Evolutionary conservation across 1,140 invertebrate species (phyloP), one percentile per base, ranked within the genome.

Genomic region (Globodera ellingtonae): DNA sequence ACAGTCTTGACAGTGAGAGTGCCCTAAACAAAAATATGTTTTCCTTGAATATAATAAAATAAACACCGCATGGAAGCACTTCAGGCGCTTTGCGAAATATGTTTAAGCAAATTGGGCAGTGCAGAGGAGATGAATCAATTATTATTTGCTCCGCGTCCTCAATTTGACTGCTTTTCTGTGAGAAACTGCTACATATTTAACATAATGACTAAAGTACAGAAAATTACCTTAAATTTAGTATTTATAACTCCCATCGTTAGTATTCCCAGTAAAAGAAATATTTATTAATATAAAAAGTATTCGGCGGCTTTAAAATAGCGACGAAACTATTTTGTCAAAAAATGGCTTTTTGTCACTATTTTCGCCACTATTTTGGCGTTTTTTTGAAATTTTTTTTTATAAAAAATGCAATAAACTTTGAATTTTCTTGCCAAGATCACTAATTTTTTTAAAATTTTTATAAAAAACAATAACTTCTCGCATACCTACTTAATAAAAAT

Each of bases 51-150:
- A 18, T 62, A 52, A 52, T 9, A 3, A 52, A 52, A 10, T 9
- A 52, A 52, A 15, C 18, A 62, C 56, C 81, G 50, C 81, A 82
- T 6, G 81, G 81, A 18, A 82, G n/a, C 69, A 82, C 79, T 50
- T 70, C 67, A 8, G 81, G 79, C 24, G 70, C 52, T 62, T 56
- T 79, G 15, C 59, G 59, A 52, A 82, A 82, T 48, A 82, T 72
- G 52, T 21, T n/a, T n/a, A 82, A 48, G 56, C 81, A 82, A 24
- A 82, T 69, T 18, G 81, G 81, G 44, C 81, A 82, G 66, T 82
- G 81, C n/a, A 82, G 46, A 15, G 81, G 81, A 0, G 81, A 83
- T 8, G 81, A 82, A 21, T 82, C 81, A 50, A 82, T 83, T 56
- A 62, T 48, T 10, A 82, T 82, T 66, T 69, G 81, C 67, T 82